Base-by-base conservation (phyloP, 1,140 invertebrate species). In the Atta colombica region DNA sequence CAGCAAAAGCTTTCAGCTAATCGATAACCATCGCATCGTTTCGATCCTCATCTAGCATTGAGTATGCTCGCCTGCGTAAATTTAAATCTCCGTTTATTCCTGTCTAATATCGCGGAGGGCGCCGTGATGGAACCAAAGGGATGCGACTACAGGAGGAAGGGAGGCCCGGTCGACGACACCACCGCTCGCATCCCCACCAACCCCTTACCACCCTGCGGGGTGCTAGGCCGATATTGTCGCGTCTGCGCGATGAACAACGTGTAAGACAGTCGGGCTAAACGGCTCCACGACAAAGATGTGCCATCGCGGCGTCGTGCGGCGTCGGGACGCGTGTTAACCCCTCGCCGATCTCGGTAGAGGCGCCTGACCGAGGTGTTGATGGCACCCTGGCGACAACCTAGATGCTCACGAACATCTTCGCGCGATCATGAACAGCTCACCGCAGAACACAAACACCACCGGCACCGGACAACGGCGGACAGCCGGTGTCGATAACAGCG, bases 401-500 rank as follows among this genome's bases (percentile, higher is more conserved):
- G 35, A 10, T 31, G 39, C 16, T 65, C 39, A 72, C 53, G 10
- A 6, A 74, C 74, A 2, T 74, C 72, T 45, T 53, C 16, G 35
- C 25, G 12, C 85, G 63, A 74, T 61, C 25, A 94, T 95, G 94
- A 95, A 94, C 91, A 93, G 72, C 85, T 94, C 93, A 53, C 91
- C 94, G 58, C 90, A 94, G 85, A 94, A 90, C 81, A 92, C 93
- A 0, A 94, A 94, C 72, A 85, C 71, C 66, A 80, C 89, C 75
- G 89, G 89, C 74, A 84, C 87, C 61, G 86, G 86, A 58, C 84
- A 90, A 35, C 90, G 89, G 7, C 71, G 53, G 14, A 35, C 77
- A 21, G 39, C 92, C 85, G 93, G 92, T 58, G 87, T 92, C 53
- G 94, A 94, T 65, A 94, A 95, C 91, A 95, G 94, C 87, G 95